These are phyloP conservation scores for Hydrochoerus hydrochaeris DNA, from an alignment of 2,113 vertebrate species.

Conservation along the genomic window DNA sequence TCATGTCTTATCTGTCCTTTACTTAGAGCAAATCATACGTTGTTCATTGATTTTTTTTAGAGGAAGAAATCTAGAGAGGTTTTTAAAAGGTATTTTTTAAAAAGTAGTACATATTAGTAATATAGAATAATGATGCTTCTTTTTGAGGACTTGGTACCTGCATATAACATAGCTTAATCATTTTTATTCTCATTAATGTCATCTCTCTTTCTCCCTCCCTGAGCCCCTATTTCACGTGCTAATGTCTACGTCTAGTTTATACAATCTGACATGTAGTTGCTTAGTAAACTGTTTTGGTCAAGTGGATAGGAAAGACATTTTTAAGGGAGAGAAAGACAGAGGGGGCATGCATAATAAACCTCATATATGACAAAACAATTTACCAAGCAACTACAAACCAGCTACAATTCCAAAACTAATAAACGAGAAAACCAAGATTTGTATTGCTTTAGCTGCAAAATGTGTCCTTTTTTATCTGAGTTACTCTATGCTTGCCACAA, in stretches of 20 bases:
- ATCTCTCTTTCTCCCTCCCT: not conserved
- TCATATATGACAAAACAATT: not conserved
- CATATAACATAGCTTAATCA: not conserved
- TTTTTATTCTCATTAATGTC: not conserved
- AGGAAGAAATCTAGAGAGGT: not conserved
- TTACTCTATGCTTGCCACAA: not conserved
- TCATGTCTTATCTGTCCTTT: not conserved
- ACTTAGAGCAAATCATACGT: slow-evolving; percentile 4
- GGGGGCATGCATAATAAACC: not conserved
- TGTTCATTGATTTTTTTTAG: not conserved
- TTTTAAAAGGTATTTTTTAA: not conserved
- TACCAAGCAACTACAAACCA: not conserved
- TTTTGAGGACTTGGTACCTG: not conserved
- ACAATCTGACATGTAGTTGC: not conserved
- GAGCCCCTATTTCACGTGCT: not conserved
- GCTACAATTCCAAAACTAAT: not conserved
- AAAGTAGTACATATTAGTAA: not conserved
- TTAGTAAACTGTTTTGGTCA: slow-evolving; percentile 30
- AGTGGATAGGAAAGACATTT: not conserved
- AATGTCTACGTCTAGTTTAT: not conserved
- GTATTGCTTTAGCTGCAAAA: not conserved
- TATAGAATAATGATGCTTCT: not conserved
- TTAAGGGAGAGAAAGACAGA: slow-evolving; percentile 38
- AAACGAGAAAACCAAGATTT: not conserved
- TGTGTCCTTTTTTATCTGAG: not conserved